A percentile compares a stretch with the other conserved stretches of the same genome.
Conservation (phyloP, 2,888 invertebrate genomes). For the Drosophila incognita region DNA sequence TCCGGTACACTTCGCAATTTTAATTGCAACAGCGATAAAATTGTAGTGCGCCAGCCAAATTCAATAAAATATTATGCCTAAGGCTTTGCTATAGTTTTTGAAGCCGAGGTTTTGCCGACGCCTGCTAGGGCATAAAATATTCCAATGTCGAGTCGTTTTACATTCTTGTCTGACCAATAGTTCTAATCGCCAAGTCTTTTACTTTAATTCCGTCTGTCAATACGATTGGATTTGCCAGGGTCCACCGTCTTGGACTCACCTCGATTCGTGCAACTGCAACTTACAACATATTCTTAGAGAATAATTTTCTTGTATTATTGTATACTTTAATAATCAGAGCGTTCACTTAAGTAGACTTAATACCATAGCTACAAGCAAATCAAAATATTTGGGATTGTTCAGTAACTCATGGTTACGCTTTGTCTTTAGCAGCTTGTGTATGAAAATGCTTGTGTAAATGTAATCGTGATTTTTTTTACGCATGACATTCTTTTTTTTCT, state of each 20-base stretch:
- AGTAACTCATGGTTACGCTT: not conserved
- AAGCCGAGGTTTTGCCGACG: too few species aligned
- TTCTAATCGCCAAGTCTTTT: too few species aligned
- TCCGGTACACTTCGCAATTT: slow-evolving; percentile 60
- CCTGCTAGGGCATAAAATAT: too few species aligned
- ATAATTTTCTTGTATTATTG: not conserved
- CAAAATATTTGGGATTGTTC: not conserved
- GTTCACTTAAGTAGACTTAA: not conserved
- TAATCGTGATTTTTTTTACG: slow-evolving; percentile 4
- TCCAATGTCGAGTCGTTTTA: too few species aligned
- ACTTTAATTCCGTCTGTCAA: too few species aligned
- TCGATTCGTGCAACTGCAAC: not conserved
- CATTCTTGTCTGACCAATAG: too few species aligned
- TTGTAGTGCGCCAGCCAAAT: too few species aligned
- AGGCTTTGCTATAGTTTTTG: too few species aligned
- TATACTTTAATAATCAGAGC: not conserved
- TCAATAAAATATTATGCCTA: too few species aligned
- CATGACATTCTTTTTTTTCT: not conserved
- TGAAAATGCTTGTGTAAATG: slow-evolving; percentile 1
- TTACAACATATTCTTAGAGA: not conserved
- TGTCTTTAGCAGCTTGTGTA: not conserved
- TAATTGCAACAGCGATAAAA: slow-evolving; percentile 54
- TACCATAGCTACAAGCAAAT: not conserved
- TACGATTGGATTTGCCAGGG: too few species aligned
- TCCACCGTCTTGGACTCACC: too few species aligned